These are phyloP conservation scores for Exephanes ischioxanthus DNA, from an alignment of 2,888 invertebrate genomes.

Conservation along the genomic window DNA sequence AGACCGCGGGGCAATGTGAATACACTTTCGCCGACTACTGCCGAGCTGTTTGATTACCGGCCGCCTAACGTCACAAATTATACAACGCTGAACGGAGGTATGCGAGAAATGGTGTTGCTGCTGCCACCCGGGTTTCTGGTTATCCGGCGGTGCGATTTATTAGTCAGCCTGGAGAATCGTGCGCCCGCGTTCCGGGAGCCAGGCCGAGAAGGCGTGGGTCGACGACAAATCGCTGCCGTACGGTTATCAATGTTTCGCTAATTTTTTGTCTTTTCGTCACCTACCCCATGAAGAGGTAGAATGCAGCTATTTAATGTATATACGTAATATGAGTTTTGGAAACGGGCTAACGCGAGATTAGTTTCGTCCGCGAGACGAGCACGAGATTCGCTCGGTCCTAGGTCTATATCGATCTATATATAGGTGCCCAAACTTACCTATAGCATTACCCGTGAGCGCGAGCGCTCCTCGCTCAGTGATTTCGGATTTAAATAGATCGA, in stretches of 20 bases:
- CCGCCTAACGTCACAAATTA: slow-evolving; percentile 50
- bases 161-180: slow-evolving; percentile 46
- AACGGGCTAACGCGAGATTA: not conserved
- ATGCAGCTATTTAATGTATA: slow-evolving; percentile 8
- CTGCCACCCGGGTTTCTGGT: slow-evolving; percentile 47
- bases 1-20: not conserved
- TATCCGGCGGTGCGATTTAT: slow-evolving; percentile 61
- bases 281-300: slow-evolving; percentile 5
- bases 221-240: slow-evolving; percentile 43
- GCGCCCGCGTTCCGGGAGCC: slow-evolving; percentile 60
- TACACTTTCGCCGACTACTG: slow-evolving; percentile 34
- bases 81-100: slow-evolving; percentile 24
- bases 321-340: not conserved
- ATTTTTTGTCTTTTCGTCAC: not conserved
- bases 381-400: slow-evolving; percentile 8
- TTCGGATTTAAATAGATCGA: slow-evolving; percentile 62
- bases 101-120: slow-evolving; percentile 19
- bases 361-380: not conserved
- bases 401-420: slow-evolving; percentile 7
- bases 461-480: slow-evolving; percentile 52
- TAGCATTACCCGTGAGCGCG: slow-evolving; percentile 29
- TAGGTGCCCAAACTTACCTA: not conserved
- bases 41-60: slow-evolving; percentile 30
- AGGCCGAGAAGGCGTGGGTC: slow-evolving; percentile 54
- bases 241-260: slow-evolving; percentile 31